Conservation (phyloP, 2,113 vertebrate genomes). For the Coracopsis vasa region DNA sequence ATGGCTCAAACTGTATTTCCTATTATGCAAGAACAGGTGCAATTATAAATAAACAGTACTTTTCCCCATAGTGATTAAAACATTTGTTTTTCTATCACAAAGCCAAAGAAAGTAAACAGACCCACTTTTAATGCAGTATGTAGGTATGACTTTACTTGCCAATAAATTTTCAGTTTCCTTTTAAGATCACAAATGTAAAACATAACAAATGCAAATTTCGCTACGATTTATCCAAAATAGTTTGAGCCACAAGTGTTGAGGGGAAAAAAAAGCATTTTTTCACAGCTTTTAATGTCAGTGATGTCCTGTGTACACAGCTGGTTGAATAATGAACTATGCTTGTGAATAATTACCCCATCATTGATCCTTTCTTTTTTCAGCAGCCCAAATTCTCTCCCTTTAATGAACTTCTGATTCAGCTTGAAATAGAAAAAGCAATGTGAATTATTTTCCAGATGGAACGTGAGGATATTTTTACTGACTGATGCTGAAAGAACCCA, state of each 20-base stretch:
- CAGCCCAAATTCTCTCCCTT: background rate
- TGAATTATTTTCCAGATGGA: slow-evolving; percentile 22
- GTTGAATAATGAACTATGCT: background rate
- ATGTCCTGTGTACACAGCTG: background rate
- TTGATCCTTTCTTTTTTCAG: background rate
- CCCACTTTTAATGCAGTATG: background rate
- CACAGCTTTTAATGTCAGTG: background rate
- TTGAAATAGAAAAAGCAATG: slow-evolving; percentile 8
- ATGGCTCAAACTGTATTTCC: slow-evolving; percentile 25
- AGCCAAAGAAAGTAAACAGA: background rate
- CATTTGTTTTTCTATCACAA: background rate
- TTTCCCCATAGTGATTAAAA: background rate
- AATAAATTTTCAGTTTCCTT: background rate
- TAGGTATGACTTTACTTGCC: background rate
- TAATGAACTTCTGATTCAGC: background rate
- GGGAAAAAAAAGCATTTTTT: background rate
- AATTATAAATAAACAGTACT: slow-evolving; percentile 39
- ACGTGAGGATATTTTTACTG: background rate
- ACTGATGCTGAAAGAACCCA: background rate
- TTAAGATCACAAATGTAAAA: background rate
- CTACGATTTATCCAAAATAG: background rate
- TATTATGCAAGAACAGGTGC: slow-evolving; percentile 52
- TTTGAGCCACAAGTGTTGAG: background rate
- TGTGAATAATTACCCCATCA: background rate
- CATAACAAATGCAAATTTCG: background rate